Conservation (phyloP, 2,797 vertebrate species). For the Acipenser transmontanus region DNA sequence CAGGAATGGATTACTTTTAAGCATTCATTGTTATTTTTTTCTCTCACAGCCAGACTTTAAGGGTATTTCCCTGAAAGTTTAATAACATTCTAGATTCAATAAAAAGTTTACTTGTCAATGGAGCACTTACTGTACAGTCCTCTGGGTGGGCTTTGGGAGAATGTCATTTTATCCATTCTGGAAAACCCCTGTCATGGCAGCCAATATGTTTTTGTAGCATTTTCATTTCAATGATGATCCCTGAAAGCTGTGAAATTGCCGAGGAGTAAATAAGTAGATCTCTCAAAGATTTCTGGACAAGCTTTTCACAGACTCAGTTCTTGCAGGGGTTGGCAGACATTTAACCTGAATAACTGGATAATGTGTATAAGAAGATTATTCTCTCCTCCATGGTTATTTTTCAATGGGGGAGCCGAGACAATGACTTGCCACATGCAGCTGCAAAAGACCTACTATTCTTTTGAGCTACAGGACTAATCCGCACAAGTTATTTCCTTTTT, state of each 20-base stretch:
- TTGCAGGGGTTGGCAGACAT: constrained; percentile 21
- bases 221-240: constrained; percentile 22
- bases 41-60: too few relatives aligned
- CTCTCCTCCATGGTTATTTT: constrained; percentile 32
- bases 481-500: constrained; percentile 39
- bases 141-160: not conserved
- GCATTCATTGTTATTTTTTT: too few relatives aligned
- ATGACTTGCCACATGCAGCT: constrained; percentile 30
- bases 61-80: too few relatives aligned
- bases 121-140: too few relatives aligned
- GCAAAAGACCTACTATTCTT: constrained; percentile 39
- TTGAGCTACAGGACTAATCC: constrained; percentile 7
- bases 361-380: constrained; percentile 42
- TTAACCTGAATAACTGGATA: constrained; percentile 45
- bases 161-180: not conserved
- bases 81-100: too few relatives aligned
- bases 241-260: constrained; percentile 38
- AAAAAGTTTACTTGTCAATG: too few relatives aligned
- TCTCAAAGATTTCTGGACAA: constrained; percentile 29
- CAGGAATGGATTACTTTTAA: too few relatives aligned
- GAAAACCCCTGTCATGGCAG: too few relatives aligned
- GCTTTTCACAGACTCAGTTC: constrained; percentile 1
- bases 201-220: not conserved
- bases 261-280: constrained; percentile 38
- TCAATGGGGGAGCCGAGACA: constrained; percentile 23